Evolutionary conservation across 2,113 vertebrate species (phyloP).

Genomic region (Illadopsis cleaveri): DNA sequence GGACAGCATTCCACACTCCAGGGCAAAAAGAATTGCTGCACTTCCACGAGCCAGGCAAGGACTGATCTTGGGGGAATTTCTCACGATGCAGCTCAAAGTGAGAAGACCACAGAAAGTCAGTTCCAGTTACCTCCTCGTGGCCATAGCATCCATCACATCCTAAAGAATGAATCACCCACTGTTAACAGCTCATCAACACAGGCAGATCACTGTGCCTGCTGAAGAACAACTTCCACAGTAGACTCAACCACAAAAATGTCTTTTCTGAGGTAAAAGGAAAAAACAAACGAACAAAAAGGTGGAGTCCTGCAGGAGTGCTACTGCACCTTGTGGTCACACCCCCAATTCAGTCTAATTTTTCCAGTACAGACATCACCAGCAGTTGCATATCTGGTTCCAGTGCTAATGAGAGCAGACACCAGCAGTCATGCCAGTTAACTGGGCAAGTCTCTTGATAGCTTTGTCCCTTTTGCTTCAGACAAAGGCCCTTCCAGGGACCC

Average conservation of each 20-base stretch:
- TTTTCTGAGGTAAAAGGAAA: neutral
- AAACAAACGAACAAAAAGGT: neutral
- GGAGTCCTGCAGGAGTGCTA: neutral
- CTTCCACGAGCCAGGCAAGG: fast-evolving
- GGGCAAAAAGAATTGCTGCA: neutral
- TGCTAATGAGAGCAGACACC: neutral
- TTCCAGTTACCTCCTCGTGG: neutral
- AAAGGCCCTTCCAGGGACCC: neutral
- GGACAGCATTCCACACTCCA: neutral
- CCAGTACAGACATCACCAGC: neutral
- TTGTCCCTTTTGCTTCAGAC: neutral
- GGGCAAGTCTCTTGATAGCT: neutral
- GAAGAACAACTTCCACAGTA: neutral
- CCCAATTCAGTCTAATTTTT: neutral
- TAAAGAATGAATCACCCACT: neutral
- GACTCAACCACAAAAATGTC: neutral
- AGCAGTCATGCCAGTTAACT: neutral
- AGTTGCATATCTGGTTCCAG: neutral
- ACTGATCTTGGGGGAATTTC: neutral
- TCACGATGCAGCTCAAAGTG: neutral
- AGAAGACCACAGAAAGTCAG: neutral
- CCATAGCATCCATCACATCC: neutral
- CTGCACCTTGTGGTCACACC: neutral
- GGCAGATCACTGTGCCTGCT: neutral
- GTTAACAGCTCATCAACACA: neutral